Base-by-base conservation (phyloP, 2,113 vertebrate genomes). In the Ploceus nigricollis region DNA sequence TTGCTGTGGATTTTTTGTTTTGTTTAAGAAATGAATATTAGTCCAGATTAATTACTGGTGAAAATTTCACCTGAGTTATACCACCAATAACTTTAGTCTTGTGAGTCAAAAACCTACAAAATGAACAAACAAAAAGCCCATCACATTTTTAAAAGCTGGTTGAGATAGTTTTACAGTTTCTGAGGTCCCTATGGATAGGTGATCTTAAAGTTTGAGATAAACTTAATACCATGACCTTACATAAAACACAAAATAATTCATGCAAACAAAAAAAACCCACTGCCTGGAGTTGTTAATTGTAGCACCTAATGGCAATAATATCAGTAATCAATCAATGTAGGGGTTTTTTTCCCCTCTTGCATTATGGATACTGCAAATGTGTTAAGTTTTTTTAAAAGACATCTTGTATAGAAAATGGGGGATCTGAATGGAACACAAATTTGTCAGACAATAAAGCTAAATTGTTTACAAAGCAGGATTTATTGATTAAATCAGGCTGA, bases 231-330 rank as follows among this genome's bases (percentile, higher is more conserved):
- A 35, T 6, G 20, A 85, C 53, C 44, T 91, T 51, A 35, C 2
- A 24, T 33, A 71, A 83, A 33, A 66, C 24, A 68, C 7, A 70
- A 71, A 80, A 40, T 58, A 45, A 9, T 16, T 40, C 20, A 87
- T 63, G 11, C 30, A 73, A 76, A 84, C 19, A 93, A 68, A 80
- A 70, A 79, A 22, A 92, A 69, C 28, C 39, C 56, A 44, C 37
- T 77, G n/a, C 87, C 54, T 40, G 31, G 54, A 85, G 60, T 9
- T 90, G 25, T 72, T 64, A 75, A 35, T 33, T 65, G 37, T 91
- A 92, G 75, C 68, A 93, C 23, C 27, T 68, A 66, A 76, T 75
- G 42, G 90, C 87, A 92, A 86, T 93, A 92, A 91, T 73, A 75
- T 10, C 39, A 63, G 25, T 42, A 82, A 93, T 66, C 28, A 61